phyloP scores from a whole-genome alignment of 2,113 vertebrate species.

The Toxotes jaculatrix region DNA sequence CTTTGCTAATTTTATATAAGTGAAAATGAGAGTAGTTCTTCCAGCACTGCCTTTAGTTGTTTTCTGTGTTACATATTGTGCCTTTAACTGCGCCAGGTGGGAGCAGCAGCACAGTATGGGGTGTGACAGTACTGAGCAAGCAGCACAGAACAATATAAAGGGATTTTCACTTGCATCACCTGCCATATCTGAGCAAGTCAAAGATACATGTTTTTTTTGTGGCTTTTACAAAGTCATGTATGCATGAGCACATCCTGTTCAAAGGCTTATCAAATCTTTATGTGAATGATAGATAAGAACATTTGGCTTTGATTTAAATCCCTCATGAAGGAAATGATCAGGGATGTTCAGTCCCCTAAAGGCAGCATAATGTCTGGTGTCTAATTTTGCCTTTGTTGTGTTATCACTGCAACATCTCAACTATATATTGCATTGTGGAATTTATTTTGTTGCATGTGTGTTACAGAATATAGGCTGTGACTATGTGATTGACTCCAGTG shows the following conservation, averaged over 20 bases:
- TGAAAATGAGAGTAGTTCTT: no score
- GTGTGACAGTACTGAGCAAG: background rate
- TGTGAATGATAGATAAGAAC: background rate
- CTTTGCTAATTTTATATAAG: background rate
- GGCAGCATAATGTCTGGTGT: background rate
- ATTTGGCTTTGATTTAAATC: background rate
- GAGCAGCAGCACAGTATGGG: background rate
- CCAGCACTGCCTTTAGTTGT: background rate
- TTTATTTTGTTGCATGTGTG: conserved; percentile 25
- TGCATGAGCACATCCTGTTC: background rate
- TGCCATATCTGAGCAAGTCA: background rate
- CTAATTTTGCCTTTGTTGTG: background rate
- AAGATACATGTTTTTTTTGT: background rate
- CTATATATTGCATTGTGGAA: background rate
- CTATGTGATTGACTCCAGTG: conserved; percentile 91
- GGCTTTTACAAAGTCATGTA: background rate
- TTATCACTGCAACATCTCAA: background rate
- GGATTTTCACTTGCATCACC: background rate
- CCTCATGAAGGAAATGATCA: background rate
- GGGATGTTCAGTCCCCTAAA: background rate
- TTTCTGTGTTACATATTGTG: background rate
- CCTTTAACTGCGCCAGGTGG: background rate
- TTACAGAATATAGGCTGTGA: conserved; percentile 94
- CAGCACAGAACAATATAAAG: background rate
- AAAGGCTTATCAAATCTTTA: fast-evolving